Evolutionary conservation across 2,113 vertebrate genomes (phyloP), one percentile per base, ranked within the genome.

Genomic region (Phrynosoma blainvillii): DNA sequence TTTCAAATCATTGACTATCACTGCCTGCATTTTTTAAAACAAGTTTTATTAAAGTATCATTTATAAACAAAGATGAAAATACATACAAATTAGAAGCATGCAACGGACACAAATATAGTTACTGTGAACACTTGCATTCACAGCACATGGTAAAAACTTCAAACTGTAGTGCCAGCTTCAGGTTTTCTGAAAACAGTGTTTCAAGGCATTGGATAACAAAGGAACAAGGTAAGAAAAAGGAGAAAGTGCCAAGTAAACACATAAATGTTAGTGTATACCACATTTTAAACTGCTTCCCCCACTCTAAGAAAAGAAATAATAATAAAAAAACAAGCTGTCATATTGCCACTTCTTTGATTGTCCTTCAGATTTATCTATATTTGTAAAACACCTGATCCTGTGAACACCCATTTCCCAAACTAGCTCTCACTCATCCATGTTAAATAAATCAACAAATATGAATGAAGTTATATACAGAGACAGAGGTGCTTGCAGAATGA

Each of bases 31-130:
- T 84, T 81, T 95, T 88, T 77, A 83, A 81, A 86, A 95, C 96
- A 96, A 97, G 96, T 96, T 97, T 97, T 97, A 97, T 97, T 97
- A 96, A 96, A 95, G 95, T 95, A 93, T 96, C 92, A 90, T 95
- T 95, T 97, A 96, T 96, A 97, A 94, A 95, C 68, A 91, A 94
- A 96, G 94, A 76, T 93, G 93, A 96, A 88, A 96, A 96, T 92
- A 93, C 91, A 92, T 94, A 90, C 93, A 94, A 93, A 95, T 95
- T 92, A 96, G 94, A 97, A 95, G 94, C 96, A 97, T 96, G 96
- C 95, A 97, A 93, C 92, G 88, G 89, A 91, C 80, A 94, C 75
- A 86, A 91, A 94, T 89, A 59, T 90, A 86, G 56, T 90, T 81
- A 47, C 30, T 86, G 16, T 81, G 12, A 70, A 78, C 66, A n/a